Conservation (phyloP, 2,888 invertebrate genomes). For the Digitonthophagus gazella region DNA sequence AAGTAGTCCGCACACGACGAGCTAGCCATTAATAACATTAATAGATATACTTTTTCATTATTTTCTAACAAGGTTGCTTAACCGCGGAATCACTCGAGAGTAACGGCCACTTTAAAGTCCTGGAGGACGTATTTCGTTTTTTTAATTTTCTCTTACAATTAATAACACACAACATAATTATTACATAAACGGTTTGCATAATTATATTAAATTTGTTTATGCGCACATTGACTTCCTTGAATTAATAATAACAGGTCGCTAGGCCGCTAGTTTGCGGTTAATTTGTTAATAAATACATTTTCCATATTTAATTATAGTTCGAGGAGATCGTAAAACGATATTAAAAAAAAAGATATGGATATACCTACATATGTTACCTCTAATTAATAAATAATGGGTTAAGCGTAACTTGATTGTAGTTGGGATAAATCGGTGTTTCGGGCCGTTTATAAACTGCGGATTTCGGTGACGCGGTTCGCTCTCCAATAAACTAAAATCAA, state of each 20-base stretch:
- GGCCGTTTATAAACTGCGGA: conserved; percentile 6
- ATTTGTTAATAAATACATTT: not conserved
- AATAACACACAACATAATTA: not conserved
- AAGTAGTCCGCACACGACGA: not conserved
- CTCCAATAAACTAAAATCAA: not conserved
- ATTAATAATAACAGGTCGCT: too few species aligned
- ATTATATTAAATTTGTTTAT: not conserved
- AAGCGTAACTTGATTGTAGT: not conserved
- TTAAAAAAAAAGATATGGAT: not conserved
- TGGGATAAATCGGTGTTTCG: conserved; percentile 2
- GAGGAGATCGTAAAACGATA: not conserved
- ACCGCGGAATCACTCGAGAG: not conserved
- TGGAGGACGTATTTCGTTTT: not conserved
- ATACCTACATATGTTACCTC: not conserved
- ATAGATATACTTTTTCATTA: not conserved
- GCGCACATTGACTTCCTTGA: not conserved
- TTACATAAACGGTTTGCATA: not conserved
- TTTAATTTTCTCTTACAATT: not conserved
- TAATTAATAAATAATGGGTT: not conserved
- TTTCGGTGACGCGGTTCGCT: not conserved
- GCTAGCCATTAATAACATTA: not conserved
- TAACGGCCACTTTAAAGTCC: not conserved
- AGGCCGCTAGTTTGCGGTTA: not conserved
- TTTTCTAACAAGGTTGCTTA: not conserved
- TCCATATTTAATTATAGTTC: not conserved